Percentiles rank a stretch among this genome's conserved stretches.
These are phyloP conservation scores for Acanthopleura granulata DNA, from an alignment of 2,888 invertebrate genomes.

Conservation along the genomic window DNA sequence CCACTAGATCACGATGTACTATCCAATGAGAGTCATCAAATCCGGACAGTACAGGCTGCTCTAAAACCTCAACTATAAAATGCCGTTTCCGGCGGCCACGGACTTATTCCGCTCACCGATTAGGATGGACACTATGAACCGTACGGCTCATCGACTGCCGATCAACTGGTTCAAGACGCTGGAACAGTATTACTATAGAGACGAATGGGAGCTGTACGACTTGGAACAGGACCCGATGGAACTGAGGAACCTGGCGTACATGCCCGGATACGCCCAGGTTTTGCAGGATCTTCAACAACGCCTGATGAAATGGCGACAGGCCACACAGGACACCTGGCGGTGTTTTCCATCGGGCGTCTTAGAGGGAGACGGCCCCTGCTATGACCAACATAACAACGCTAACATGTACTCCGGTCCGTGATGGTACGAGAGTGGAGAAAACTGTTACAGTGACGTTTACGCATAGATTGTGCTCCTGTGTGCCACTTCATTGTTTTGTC, in stretches of 20 bases:
- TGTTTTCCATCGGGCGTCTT: constrained; percentile 86
- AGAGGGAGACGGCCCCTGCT: constrained; percentile 51
- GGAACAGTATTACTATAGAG: constrained; percentile 83
- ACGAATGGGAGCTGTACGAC: constrained; percentile 91
- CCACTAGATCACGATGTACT: constrained; percentile 94
- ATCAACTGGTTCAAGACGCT: constrained; percentile 86
- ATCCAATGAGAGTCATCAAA: constrained; percentile 87
- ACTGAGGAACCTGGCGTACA: constrained; percentile 77
- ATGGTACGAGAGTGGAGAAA: too few relatives aligned
- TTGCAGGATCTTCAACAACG: constrained; percentile 73
- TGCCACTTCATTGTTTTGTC: too few relatives aligned
- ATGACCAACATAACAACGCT: too few relatives aligned
- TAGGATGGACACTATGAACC: constrained; percentile 88
- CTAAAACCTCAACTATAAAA: constrained; percentile 87
- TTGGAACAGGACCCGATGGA: constrained; percentile 83
- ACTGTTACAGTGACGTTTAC: too few relatives aligned
- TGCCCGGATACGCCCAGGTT: constrained; percentile 66
- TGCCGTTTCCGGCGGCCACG: constrained; percentile 92
- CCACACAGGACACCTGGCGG: constrained; percentile 87
- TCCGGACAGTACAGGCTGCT: constrained; percentile 87
- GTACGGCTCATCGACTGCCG: constrained; percentile 77
- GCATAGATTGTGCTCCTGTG: too few relatives aligned
- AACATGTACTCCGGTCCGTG: too few relatives aligned
- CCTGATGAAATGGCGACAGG: constrained; percentile 80
- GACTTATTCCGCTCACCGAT: constrained; percentile 90